phyloP scores from a whole-genome alignment of 2,113 vertebrate species.

The Lasiurus cinereus region DNA sequence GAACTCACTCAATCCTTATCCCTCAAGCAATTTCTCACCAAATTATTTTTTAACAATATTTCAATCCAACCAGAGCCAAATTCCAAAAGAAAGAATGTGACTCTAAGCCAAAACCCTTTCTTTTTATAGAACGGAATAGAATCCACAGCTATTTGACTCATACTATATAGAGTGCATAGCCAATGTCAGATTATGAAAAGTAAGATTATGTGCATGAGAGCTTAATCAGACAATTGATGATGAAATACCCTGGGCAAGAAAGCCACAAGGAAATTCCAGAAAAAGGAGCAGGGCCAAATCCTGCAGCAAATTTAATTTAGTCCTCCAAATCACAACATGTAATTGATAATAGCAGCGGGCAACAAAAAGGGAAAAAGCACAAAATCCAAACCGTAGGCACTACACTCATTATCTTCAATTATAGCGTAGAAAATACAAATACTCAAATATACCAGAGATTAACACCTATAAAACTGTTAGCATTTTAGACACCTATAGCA shows the following conservation, averaged over 20 bases:
- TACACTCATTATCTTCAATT: conserved; percentile 45
- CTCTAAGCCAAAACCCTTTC: conserved; percentile 52
- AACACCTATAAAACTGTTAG: conserved; percentile 30
- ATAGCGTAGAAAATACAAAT: conserved; percentile 48
- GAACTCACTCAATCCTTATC: conserved; percentile 67
- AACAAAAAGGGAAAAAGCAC: neutral
- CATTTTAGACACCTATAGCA: conserved; percentile 29
- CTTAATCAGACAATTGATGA: conserved; percentile 55
- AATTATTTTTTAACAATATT: conserved; percentile 61
- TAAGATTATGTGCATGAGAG: neutral
- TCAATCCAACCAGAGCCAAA: conserved; percentile 68
- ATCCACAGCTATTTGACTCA: conserved; percentile 39
- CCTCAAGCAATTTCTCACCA: conserved; percentile 55
- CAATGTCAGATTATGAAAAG: neutral
- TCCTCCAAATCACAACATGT: conserved; percentile 35
- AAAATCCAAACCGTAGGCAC: conserved; percentile 44
- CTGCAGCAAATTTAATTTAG: conserved; percentile 70
- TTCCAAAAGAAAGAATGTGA: conserved; percentile 73
- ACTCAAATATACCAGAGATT: conserved; percentile 64
- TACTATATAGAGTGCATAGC: neutral
- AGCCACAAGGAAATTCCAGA: conserved; percentile 56
- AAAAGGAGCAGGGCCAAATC: conserved; percentile 39
- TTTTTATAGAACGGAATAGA: conserved; percentile 75
- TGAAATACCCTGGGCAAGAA: conserved; percentile 48
- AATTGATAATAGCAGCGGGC: conserved; percentile 49